These are phyloP conservation scores for Limosa lapponica DNA, from an alignment of 2,797 vertebrate species.

Conservation along the genomic window DNA sequence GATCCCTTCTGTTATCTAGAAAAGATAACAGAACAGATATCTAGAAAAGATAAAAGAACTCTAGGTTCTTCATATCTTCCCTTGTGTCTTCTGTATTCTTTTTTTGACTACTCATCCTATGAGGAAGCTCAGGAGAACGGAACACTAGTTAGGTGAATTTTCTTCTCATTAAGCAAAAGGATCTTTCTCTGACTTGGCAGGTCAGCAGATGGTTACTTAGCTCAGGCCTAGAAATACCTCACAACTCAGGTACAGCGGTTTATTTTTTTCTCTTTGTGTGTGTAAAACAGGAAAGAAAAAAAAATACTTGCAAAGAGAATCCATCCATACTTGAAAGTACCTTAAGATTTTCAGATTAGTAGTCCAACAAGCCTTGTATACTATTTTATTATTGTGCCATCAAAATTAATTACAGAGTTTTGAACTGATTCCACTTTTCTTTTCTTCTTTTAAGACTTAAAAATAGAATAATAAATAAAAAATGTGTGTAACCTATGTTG, in stretches of 20 bases:
- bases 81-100: background rate
- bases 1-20: too few species aligned
- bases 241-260: background rate
- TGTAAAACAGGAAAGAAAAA: background rate
- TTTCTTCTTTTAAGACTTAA: background rate
- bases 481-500: accelerated
- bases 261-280: background rate
- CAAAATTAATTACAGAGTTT: background rate
- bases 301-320: background rate
- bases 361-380: background rate
- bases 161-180: background rate
- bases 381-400: background rate
- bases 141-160: background rate
- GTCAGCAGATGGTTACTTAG: background rate
- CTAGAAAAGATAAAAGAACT: too few species aligned
- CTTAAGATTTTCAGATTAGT: background rate
- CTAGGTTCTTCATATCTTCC: background rate
- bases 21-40: too few species aligned
- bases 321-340: background rate
- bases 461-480: background rate
- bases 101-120: background rate
- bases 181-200: background rate
- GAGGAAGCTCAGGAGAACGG: background rate
- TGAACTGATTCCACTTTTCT: background rate
- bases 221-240: background rate